Base-by-base conservation (phyloP, 1,140 invertebrate genomes). In the Tetramorium parvispinum region DNA sequence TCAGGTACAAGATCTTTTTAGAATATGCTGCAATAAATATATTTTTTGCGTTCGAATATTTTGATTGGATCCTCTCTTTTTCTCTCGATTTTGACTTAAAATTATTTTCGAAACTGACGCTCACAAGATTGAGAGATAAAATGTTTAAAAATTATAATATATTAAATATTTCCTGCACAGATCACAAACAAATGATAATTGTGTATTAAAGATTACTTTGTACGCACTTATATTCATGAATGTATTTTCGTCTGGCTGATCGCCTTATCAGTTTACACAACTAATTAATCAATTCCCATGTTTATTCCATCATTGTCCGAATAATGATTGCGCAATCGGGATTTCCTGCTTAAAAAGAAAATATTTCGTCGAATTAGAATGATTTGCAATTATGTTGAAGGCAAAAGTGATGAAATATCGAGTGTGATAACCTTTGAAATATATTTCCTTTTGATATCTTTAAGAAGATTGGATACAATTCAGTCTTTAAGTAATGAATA, bases 281-380 rank as follows among this genome's bases (percentile, higher is more conserved):
- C 24, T 70, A 71, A 82, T 82, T 71, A 82, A 82, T 82, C 51
- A 82, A 71, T 66, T 40, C 78, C 10, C 8, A 4, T 73, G 53
- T 82, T 82, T 82, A 82, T 59, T 46, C 24, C 51, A 13, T 57
- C 51, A 71, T 82, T 46, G 37, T 55, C n/a, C 61, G 46, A 71
- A 21, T 32, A 6, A 11, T 32, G 32, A 73, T 3, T 73, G 24
- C 24, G 66, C 24, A 70, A 70, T 79, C 11, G n/a, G n/a, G 3
- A 57, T 71, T 83, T 57, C 13, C 43, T 61, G 53, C 1, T 73
- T 32, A 18, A 83, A 73, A 8, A 24, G n/a, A 21, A 61, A 83
- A 40, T 83, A 83, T 83, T 83, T 32, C n/a, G 40, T 16, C 18
- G 8, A 59, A 37, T 61, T 24, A 18, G 24, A 3, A 55, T 21